phyloP scores from a whole-genome alignment of 2,797 vertebrate species.

The Fratercula arctica region DNA sequence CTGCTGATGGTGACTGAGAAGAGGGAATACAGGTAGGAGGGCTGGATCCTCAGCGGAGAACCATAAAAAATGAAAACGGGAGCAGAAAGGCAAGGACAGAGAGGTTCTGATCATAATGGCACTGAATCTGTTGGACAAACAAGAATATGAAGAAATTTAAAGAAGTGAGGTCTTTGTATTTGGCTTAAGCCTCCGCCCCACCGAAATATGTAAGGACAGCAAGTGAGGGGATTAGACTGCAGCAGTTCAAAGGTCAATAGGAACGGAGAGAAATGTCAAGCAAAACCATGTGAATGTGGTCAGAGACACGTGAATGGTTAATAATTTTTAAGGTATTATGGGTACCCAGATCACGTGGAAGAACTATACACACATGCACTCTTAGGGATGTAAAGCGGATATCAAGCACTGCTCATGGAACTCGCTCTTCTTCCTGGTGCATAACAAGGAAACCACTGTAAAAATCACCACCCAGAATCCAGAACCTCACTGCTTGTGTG shows the following conservation, averaged over 20 bases:
- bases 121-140: background rate
- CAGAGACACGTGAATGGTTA: background rate
- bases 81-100: background rate
- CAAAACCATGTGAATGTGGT: background rate
- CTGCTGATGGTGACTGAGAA: background rate
- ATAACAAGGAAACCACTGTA: background rate
- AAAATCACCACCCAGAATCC: background rate
- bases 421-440: background rate
- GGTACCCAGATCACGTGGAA: background rate
- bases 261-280: background rate
- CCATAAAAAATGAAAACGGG: background rate
- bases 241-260: background rate
- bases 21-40: background rate
- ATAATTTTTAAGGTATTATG: background rate
- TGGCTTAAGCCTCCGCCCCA: background rate
- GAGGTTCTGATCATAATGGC: background rate
- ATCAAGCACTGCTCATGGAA: background rate
- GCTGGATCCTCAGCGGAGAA: background rate
- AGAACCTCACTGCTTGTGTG: background rate
- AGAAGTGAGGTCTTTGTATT: background rate
- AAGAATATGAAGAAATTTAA: background rate
- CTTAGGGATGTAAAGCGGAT: background rate
- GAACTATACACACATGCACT: background rate
- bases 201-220: background rate
- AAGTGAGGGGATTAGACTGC: background rate